A percentile compares a stretch with the other conserved stretches of the same genome.
Evolutionary conservation across 2,113 vertebrate species (phyloP).

Genomic region (Cnemophilus loriae): DNA sequence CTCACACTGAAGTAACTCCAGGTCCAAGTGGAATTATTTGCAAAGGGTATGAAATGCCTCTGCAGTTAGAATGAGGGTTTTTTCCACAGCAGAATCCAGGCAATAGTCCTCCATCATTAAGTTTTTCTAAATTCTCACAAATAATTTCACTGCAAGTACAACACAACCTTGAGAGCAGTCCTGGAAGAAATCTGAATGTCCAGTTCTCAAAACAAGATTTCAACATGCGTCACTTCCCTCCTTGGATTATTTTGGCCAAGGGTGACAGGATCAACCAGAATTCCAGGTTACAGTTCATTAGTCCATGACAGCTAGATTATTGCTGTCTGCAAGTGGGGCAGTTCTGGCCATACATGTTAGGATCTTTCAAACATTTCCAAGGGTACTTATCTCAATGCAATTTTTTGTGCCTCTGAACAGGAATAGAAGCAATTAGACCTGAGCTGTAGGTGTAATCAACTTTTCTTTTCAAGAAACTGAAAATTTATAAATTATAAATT

Average conservation of each 20-base stretch:
- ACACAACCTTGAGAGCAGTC: constrained; percentile 43
- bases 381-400: not conserved
- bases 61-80: not conserved
- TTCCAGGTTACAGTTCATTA: constrained; percentile 61
- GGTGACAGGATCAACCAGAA: constrained; percentile 43
- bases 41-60: not conserved
- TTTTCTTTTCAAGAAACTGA: not conserved
- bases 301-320: constrained; percentile 23
- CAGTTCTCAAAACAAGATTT: constrained; percentile 64
- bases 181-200: constrained; percentile 19
- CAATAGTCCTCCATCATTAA: not conserved
- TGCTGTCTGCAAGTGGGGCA: not conserved
- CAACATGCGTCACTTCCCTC: constrained; percentile 51
- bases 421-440: not conserved
- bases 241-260: constrained; percentile 53
- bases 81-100: not conserved
- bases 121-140: constrained; percentile 5
- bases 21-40: not conserved
- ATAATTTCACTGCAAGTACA: not conserved
- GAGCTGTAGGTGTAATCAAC: not conserved
- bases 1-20: not conserved
- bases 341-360: not conserved
- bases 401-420: not conserved
- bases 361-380: constrained; percentile 22
- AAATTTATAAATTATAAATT: not conserved